Percentiles rank a stretch among this genome's conserved stretches.
Evolutionary conservation across 2,797 vertebrate species (phyloP).

Genomic region (Thunnus albacares): DNA sequence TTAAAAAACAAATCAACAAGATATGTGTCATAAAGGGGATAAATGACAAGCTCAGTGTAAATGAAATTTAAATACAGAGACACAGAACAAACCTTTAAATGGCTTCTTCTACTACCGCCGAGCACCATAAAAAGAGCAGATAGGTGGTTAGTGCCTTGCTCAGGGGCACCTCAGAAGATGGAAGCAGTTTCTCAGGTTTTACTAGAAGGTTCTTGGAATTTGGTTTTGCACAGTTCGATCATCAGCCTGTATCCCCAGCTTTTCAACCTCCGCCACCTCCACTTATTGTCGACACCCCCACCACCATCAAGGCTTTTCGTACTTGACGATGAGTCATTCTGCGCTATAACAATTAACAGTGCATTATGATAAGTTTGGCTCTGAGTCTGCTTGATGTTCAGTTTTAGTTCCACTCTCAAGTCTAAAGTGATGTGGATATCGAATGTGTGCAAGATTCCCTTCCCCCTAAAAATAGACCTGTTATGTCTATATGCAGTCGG

Average conservation of each 20-base stretch:
- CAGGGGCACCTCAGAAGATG: neutral
- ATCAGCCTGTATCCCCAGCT: constrained; percentile 12
- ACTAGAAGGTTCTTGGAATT: neutral
- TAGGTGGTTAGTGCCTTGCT: constrained; percentile 18
- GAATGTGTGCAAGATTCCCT: constrained; percentile 30
- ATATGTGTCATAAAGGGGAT: neutral
- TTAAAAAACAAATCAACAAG: neutral
- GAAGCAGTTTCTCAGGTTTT: constrained; percentile 7
- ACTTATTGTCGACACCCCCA: constrained; percentile 43
- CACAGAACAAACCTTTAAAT: neutral
- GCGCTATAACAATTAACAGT: constrained; percentile 52
- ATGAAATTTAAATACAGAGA: neutral
- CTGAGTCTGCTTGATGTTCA: constrained; percentile 19
- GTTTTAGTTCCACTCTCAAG: constrained; percentile 22
- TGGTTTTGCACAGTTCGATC: constrained; percentile 17
- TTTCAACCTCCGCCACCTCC: constrained; percentile 23
- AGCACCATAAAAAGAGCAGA: neutral
- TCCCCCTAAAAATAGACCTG: constrained; percentile 40
- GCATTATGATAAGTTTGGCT: constrained; percentile 34
- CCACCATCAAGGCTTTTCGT: constrained; percentile 43
- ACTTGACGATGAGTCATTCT: constrained; percentile 56
- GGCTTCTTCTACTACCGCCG: neutral
- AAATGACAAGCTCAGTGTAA: neutral
- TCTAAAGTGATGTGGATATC: constrained; percentile 39
- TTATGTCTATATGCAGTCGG: constrained; percentile 19